Evolutionary conservation across 2,113 vertebrate species (phyloP), one percentile per base, ranked within the genome.

Genomic region (Trogon melanurus): DNA sequence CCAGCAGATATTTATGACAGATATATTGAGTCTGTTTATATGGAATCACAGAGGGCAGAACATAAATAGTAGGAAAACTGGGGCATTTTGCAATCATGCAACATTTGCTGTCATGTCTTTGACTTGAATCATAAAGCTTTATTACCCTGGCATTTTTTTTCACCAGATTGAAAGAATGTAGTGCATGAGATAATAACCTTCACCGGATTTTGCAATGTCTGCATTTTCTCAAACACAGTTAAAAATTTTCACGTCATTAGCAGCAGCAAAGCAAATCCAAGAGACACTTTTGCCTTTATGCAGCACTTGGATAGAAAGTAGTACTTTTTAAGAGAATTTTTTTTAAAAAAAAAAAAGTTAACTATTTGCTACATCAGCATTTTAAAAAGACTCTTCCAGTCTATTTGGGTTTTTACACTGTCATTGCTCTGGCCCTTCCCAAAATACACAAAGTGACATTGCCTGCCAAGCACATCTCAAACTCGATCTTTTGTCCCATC

Each of bases 121-220:
- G 61, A 74, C 57, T 84, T 71, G 57, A 88, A 67, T 74, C 88
- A 94, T 71, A 88, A 91, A 92, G 60, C 61, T 84, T 83, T 88
- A 78, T 48, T 90, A 32, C 6, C 21, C 44, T 38, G 71, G 11
- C 21, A 17, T 5, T 74, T 88, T 48, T 90, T 75, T 65, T 6
- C 60, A 80, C 48, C 38, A 81, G 38, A 44, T 41, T 45, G 53
- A 61, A 93, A 67, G 48, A 92, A 84, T 8, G 51, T 1, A 91
- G n/a, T 14, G 21, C 22, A 53, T 16, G 29, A 86, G 44, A 82
- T 75, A 66, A 76, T 32, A 79, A 66, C 25, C 58, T 73, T 53
- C 27, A 50, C 48, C 22, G 54, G 25, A 47, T 70, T 96, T 73
- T 62, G 62, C 71, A 38, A 29, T 9, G 13, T 47, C 89, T 91